A percentile compares a stretch with the other conserved stretches of the same genome.
These are phyloP conservation scores for Ridgeia piscesae DNA, from an alignment of 1,140 invertebrate genomes.

Conservation along the genomic window DNA sequence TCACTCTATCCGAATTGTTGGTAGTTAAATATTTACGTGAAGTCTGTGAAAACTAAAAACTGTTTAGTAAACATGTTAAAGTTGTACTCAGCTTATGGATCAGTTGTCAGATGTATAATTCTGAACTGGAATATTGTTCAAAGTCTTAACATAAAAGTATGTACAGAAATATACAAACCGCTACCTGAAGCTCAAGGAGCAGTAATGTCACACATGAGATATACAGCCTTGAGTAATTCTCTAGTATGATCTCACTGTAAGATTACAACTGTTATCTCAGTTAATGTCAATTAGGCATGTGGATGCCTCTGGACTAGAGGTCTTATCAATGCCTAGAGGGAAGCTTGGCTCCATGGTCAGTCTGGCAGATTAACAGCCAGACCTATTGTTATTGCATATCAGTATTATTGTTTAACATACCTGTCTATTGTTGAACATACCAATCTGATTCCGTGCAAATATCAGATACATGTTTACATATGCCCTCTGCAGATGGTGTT, in stretches of 20 bases:
- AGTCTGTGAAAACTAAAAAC: too few species aligned
- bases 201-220: not conserved
- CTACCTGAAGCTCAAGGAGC: not conserved
- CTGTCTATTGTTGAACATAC: not conserved
- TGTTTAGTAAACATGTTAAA: too few species aligned
- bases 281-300: not conserved
- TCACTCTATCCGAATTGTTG: too few species aligned
- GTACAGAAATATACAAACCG: too few species aligned
- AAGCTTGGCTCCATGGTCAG: not conserved
- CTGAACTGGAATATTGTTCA: too few species aligned
- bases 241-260: not conserved
- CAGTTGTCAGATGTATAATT: too few species aligned
- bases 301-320: not conserved
- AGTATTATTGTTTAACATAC: not conserved
- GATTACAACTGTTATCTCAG: not conserved
- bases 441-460: not conserved
- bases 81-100: too few species aligned
- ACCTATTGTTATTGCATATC: not conserved
- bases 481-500: not conserved
- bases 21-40: too few species aligned
- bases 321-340: not conserved
- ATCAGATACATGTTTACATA: not conserved
- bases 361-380: not conserved
- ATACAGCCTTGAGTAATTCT: not conserved
- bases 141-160: too few species aligned